These are phyloP conservation scores for Coenonympha arcania DNA, from an alignment of 2,888 invertebrate species.

Conservation along the genomic window DNA sequence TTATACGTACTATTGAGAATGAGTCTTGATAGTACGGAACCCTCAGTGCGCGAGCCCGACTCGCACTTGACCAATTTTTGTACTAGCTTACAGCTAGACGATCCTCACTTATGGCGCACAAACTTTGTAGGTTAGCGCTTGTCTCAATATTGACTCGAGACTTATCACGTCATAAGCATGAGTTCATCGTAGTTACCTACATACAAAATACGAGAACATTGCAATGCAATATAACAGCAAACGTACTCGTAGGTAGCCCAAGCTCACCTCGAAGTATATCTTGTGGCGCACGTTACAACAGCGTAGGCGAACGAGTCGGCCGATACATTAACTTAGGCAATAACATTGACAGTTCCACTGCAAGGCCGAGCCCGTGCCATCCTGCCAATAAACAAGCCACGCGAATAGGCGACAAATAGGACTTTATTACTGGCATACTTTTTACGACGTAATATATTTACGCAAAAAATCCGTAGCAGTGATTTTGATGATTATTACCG, in stretches of 20 bases:
- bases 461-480: conserved; percentile 9
- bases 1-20: too few species aligned
- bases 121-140: too few species aligned
- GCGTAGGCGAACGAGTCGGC: conserved; percentile 60
- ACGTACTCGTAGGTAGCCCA: neutral
- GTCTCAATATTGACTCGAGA: too few species aligned
- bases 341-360: conserved; percentile 28
- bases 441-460: conserved; percentile 13
- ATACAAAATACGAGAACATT: neutral
- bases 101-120: too few species aligned
- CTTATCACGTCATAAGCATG: too few species aligned
- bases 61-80: too few species aligned
- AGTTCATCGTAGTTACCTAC: too few species aligned
- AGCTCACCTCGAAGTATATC: conserved; percentile 20
- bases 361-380: conserved; percentile 22
- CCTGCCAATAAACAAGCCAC: conserved; percentile 20
- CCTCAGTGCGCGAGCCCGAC: too few species aligned
- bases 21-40: too few species aligned
- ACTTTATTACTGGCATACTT: conserved; percentile 9
- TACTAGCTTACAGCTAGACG: too few species aligned
- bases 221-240: neutral
- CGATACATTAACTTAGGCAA: conserved; percentile 32
- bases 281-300: conserved; percentile 43
- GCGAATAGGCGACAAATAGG: conserved; percentile 13
- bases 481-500: conserved; percentile 11